Evolutionary conservation across 2,797 vertebrate species (phyloP), one percentile per base, ranked within the genome.

Genomic region (Ibycter americanus): DNA sequence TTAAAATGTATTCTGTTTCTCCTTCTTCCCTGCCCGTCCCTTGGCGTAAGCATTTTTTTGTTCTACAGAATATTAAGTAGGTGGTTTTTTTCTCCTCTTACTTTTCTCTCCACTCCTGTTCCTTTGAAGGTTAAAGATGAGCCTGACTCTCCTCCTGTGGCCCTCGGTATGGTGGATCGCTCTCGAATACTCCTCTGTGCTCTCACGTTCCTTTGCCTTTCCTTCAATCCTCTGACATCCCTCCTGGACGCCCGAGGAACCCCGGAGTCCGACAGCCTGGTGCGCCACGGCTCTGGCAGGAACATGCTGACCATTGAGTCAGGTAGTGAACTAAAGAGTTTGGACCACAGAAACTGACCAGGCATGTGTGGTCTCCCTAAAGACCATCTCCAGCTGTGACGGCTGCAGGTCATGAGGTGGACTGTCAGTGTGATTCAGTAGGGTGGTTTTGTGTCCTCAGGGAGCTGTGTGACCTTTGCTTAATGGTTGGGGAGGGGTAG

Each of bases 131-230:
- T 99, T 97, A 99, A 99, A 98, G 99, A 99, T 54, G 99, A 99
- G 79, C 99, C 99, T 4, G 98, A 99, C 63, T 99, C 99, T 55
- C 99, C 99, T 40, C 99, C 99, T 8, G 98, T 98, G 62, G 98
- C 99, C 0, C 98, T 99, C 23, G 99, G 99, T 44, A 99, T 99
- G 98, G 99, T 99, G 98, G 99, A 99, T 96, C 98, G 99, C 27
- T 99, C 99, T 36, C 99, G 99, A 20, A 99, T 99, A 79, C 99
- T 99, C 27, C 99, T 99, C 68, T 99, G 99, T 34, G 98, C 99
- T 59, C 98, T 99, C 91, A 99, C 99, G 5, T 99, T 99, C 97
- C 98, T 99, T 95, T 99, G 99, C 96, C 98, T 99, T 82, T 99
- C 99, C 65, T 98, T 99, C 46, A 99, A 99, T 96, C 99, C 99